Conservation (phyloP, 1,140 invertebrate species). For the Aphelenchoides avenae region DNA sequence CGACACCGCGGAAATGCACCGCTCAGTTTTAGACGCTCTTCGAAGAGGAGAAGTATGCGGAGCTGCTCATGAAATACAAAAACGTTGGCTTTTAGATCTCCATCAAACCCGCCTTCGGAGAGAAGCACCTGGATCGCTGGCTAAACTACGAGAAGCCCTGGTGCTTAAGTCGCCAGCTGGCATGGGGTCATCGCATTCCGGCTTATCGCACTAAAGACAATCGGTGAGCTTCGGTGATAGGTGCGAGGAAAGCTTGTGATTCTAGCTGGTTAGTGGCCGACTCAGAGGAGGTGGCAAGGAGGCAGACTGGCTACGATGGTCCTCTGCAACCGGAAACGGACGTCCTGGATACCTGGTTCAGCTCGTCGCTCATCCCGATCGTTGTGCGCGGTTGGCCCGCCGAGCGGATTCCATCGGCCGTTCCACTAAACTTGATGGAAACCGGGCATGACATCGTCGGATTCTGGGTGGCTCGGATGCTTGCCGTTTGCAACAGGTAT, state of each 20-base stretch:
- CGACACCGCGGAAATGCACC: conserved; percentile 71
- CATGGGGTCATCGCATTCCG: conserved; percentile 98
- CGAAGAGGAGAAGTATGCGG: conserved; percentile 38
- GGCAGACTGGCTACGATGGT: conserved; percentile 9
- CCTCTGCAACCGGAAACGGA: conserved; percentile 71
- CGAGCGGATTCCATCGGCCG: conserved; percentile 69
- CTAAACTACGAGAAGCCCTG: conserved; percentile 75
- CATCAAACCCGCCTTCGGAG: conserved; percentile 83
- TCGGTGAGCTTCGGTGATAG: background rate
- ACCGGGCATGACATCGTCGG: conserved; percentile 98
- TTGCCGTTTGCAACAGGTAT: conserved; percentile 89
- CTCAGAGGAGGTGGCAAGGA: conserved; percentile 19
- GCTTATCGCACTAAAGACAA: conserved; percentile 69
- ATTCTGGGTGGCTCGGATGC: conserved; percentile 96
- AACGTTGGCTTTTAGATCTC: conserved; percentile 70
- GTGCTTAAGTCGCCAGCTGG: conserved; percentile 72
- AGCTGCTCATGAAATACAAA: background rate
- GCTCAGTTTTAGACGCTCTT: conserved; percentile 68
- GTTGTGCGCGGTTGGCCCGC: conserved; percentile 83
- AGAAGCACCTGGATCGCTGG: conserved; percentile 77
- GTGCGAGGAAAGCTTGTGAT: background rate
- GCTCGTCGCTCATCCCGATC: conserved; percentile 93
- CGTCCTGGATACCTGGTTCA: conserved; percentile 99
- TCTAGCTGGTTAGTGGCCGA: conserved; percentile 36
- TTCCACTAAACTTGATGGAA: conserved; percentile 78